Evolutionary conservation across 2,113 vertebrate species (phyloP).

Genomic region (Origma solitaria): DNA sequence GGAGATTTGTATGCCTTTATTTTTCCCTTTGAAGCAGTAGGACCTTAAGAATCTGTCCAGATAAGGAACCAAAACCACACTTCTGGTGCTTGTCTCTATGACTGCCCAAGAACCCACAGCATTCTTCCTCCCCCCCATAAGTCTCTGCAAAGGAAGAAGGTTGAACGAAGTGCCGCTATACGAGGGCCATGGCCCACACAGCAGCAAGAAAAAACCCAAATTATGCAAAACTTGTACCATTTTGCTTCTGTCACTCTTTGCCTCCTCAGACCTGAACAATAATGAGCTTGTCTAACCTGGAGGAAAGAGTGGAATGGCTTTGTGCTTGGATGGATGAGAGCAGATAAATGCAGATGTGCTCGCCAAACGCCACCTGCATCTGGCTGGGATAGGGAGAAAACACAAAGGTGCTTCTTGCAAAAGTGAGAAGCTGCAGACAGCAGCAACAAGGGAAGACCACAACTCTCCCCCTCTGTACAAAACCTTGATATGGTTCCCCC

Average conservation of each 20-base stretch:
- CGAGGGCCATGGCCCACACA: rapidly evolving
- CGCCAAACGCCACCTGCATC: background rate
- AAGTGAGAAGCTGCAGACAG: background rate
- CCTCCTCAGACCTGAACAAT: background rate
- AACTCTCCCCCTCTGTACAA: rapidly evolving
- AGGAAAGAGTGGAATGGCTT: background rate
- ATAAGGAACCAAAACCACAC: rapidly evolving
- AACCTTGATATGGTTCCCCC: background rate
- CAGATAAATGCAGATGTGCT: background rate
- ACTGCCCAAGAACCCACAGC: rapidly evolving
- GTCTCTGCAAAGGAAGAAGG: background rate
- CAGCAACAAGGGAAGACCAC: background rate
- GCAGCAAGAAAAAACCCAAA: background rate
- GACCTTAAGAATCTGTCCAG: background rate
- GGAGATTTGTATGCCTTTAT: background rate
- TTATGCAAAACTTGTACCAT: background rate
- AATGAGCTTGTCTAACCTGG: background rate
- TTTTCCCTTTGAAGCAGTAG: background rate
- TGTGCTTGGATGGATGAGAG: background rate
- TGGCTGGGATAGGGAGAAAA: background rate
- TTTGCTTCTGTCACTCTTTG: background rate
- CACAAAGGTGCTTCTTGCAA: background rate
- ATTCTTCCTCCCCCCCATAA: background rate
- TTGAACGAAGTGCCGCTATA: background rate
- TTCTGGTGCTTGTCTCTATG: rapidly evolving